Conservation (phyloP, 1,140 invertebrate species). For the Drosophila saltans region DNA sequence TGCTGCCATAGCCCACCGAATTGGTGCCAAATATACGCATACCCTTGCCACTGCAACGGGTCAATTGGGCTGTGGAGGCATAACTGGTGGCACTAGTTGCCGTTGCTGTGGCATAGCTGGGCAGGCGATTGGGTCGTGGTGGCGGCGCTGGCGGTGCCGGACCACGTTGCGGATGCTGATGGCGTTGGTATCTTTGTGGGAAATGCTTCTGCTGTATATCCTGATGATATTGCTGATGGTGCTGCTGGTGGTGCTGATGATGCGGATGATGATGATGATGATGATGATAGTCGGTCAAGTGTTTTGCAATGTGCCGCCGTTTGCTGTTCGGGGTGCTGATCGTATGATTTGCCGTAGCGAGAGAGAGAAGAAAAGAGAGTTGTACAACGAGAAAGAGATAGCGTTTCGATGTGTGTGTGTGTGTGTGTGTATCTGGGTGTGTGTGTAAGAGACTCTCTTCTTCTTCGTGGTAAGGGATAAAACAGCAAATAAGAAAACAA, state of each 20-base stretch:
- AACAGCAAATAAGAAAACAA: conserved; percentile 1
- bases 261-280: conserved; percentile 46
- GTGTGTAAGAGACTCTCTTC: conserved; percentile 42
- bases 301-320: conserved; percentile 82
- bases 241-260: conserved; percentile 23
- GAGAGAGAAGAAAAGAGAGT: conserved; percentile 73
- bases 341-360: conserved; percentile 65
- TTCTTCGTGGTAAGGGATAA: background rate
- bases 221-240: conserved; percentile 15
- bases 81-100: conserved; percentile 71
- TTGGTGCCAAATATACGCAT: conserved; percentile 47
- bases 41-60: conserved; percentile 41
- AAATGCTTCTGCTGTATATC: conserved; percentile 9
- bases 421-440: conserved; percentile 30
- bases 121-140: conserved; percentile 44
- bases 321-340: conserved; percentile 82
- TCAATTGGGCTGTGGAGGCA: conserved; percentile 68
- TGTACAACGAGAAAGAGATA: conserved; percentile 81
- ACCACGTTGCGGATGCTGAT: conserved; percentile 1
- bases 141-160: conserved; percentile 4
- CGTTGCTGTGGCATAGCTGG: conserved; percentile 72
- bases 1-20: conserved; percentile 42
- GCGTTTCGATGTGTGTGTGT: conserved; percentile 54
- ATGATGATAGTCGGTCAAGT: conserved; percentile 57
- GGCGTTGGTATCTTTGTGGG: conserved; percentile 15